phyloP scores from a whole-genome alignment of 2,888 invertebrate genomes.

The Hedychridium roseum region DNA sequence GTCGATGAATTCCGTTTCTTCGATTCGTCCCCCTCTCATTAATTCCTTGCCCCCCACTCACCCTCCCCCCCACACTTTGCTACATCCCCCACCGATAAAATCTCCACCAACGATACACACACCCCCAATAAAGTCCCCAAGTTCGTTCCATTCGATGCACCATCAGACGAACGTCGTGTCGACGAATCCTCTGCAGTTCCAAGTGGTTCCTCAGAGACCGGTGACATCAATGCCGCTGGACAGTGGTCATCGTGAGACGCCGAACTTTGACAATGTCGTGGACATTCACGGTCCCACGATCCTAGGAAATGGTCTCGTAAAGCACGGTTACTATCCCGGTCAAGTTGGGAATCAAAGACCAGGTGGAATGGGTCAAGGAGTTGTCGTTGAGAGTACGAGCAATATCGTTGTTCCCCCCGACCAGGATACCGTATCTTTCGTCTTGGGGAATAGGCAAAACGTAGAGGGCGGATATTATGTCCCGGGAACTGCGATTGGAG shows the following conservation, averaged over 20 bases:
- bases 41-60: too few species aligned
- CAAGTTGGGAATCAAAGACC: slow-evolving; percentile 29
- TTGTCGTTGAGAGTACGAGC: slow-evolving; percentile 67
- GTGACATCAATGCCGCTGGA: slow-evolving; percentile 51
- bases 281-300: slow-evolving; percentile 29
- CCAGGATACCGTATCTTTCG: slow-evolving; percentile 72
- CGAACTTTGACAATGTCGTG: slow-evolving; percentile 38
- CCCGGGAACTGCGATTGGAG: slow-evolving; percentile 65
- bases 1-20: too few species aligned
- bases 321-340: slow-evolving; percentile 30
- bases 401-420: slow-evolving; percentile 72
- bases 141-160: too few species aligned
- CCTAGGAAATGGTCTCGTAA: slow-evolving; percentile 23
- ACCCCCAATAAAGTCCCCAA: background rate
- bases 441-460: slow-evolving; percentile 71
- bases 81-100: too few species aligned
- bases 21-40: too few species aligned
- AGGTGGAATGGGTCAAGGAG: slow-evolving; percentile 15
- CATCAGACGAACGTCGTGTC: slow-evolving; percentile 10
- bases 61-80: too few species aligned
- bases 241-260: slow-evolving; percentile 22
- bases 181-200: slow-evolving; percentile 21
- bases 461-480: slow-evolving; percentile 64
- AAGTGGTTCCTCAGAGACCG: slow-evolving; percentile 24
- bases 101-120: background rate